phyloP scores from a whole-genome alignment of 2,888 invertebrate genomes.

The Sialis fuliginosa region DNA sequence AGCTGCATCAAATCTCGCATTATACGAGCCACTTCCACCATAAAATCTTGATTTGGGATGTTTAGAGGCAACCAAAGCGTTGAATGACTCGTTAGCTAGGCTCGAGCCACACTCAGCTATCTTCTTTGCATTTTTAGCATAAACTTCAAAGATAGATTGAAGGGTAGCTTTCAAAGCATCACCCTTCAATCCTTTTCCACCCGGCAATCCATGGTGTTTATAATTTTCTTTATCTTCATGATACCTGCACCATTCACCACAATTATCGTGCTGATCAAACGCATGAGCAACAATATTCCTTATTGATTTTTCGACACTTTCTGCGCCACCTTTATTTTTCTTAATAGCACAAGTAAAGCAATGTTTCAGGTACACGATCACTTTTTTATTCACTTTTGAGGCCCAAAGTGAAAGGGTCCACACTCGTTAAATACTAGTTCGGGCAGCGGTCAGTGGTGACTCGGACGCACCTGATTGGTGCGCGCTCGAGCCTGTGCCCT shows the following conservation, averaged over 20 bases:
- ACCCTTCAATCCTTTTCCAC: conserved; percentile 5
- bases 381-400: no score
- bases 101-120: conserved; percentile 7
- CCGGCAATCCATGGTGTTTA: conserved; percentile 4
- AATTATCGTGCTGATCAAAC: conserved; percentile 7
- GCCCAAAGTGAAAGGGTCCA: no score
- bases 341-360: conserved; percentile 7
- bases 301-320: conserved; percentile 2
- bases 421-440: no score
- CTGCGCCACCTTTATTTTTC: conserved; percentile 3
- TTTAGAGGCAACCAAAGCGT: conserved; percentile 6
- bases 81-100: conserved; percentile 7
- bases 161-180: conserved; percentile 1
- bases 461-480: no score
- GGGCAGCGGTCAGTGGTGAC: no score
- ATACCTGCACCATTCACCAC: conserved; percentile 9
- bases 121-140: conserved; percentile 7
- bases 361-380: conserved; percentile 7
- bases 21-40: conserved; percentile 6
- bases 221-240: conserved; percentile 6
- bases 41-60: conserved; percentile 8
- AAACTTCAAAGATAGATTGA: conserved; percentile 3
- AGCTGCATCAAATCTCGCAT: no score
- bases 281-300: no score
- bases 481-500: no score